Conservation (phyloP, 2,888 invertebrate species). For the Ormyrus pomaceus region DNA sequence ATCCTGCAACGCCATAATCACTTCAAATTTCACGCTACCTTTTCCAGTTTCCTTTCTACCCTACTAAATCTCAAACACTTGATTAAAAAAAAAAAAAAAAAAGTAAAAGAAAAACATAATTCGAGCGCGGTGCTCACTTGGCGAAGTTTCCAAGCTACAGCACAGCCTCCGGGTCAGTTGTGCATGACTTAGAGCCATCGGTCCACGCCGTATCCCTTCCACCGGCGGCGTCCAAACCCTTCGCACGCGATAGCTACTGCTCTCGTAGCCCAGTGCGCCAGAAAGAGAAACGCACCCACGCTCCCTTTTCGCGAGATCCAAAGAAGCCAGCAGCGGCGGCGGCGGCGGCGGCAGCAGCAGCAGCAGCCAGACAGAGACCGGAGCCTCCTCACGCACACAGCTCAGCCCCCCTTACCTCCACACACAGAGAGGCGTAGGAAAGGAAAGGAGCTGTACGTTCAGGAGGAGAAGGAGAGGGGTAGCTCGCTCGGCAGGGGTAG, state of each 20-base stretch:
- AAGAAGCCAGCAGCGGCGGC: background rate
- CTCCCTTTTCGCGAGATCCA: too few species aligned
- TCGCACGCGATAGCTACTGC: background rate
- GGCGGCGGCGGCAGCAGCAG: background rate
- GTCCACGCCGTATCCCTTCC: slow-evolving; percentile 9
- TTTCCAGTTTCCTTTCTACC: slow-evolving; percentile 1
- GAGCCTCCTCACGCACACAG: too few species aligned
- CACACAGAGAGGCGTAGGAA: background rate
- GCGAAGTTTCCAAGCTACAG: slow-evolving; percentile 9
- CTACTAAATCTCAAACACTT: slow-evolving; percentile 23
- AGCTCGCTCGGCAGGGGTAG: background rate
- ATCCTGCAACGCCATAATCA: slow-evolving; percentile 33
- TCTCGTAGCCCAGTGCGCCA: background rate
- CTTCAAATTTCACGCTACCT: background rate
- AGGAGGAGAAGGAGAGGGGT: slow-evolving; percentile 1
- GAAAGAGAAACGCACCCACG: background rate
- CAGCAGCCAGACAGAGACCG: too few species aligned
- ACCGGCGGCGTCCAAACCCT: too few species aligned
- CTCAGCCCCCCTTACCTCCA: too few species aligned
- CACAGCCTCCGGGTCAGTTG: slow-evolving; percentile 54
- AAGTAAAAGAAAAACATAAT: background rate
- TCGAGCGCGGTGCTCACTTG: background rate
- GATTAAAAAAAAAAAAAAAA: slow-evolving; percentile 16
- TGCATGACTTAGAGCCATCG: slow-evolving; percentile 43
- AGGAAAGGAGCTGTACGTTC: background rate